Base-by-base conservation (phyloP, 2,797 vertebrate genomes). In the Notolabrus celidotus region DNA sequence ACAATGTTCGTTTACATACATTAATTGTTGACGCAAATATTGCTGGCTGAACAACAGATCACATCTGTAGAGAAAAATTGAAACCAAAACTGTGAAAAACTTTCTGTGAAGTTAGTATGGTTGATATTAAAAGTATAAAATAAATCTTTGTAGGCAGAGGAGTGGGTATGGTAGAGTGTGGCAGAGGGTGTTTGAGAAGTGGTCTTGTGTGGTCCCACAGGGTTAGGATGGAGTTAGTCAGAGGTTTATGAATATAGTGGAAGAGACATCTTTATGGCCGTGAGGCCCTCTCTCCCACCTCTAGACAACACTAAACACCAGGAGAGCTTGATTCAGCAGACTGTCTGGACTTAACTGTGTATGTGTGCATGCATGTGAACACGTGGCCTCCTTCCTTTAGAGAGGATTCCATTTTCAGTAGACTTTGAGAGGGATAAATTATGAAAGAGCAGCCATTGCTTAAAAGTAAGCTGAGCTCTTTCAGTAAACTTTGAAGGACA, bases 221-320 rank as follows among this genome's bases (percentile, higher is more conserved):
- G 51, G 62, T 66, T 60, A 15, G 34, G 45, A 63, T n/a, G 1
- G 55, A 65, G 49, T 80, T 65, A 80, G 45, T 73, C 61, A 43
- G 66, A 77, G 36, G 62, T 79, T 85, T 79, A 77, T 67, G 67
- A 85, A 77, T 79, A 63, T 69, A 73, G 69, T 58, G 52, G 74
- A 78, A 50, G 67, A 85, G 82, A 83, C 84, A 71, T 85, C 55
- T 88, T 88, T 81, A 87, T 80, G 67, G 65, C 50, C 65, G 63
- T 50, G 61, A 80, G 71, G 69, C 41, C 49, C 60, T 60, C 57
- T 58, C 54, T 61, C 38, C 59, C 14, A 4, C 42, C n/a, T 7
- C 65, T 41, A 77, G 65, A 74, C 63, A 75, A 73, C 62, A 71
- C 57, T 72, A 68, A 88, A 85, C 68, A 77, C 55, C 2, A 31